Conservation (phyloP, 2,797 vertebrate genomes). For the Psittacula derbiana region DNA sequence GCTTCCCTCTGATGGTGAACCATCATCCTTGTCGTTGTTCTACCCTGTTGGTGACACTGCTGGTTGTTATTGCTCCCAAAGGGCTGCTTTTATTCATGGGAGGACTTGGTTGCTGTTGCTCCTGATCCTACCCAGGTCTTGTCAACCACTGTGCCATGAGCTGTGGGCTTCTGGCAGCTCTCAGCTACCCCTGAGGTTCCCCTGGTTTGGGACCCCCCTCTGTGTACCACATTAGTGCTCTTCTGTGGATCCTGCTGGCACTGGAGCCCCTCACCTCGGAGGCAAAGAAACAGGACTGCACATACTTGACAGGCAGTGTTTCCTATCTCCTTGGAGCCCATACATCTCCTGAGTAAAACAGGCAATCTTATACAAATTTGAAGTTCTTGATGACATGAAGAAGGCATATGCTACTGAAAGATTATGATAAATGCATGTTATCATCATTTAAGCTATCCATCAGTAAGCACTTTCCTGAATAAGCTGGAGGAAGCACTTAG, state of each 20-base stretch:
- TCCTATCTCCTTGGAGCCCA: not conserved
- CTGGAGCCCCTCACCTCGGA: not conserved
- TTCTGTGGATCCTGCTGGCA: not conserved
- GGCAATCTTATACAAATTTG: constrained; percentile 28
- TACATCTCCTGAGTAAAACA: not conserved
- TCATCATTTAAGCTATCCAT: constrained; percentile 31
- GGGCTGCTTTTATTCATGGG: rapidly evolving
- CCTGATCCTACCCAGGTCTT: not conserved
- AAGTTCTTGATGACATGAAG: not conserved
- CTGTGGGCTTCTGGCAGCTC: not conserved
- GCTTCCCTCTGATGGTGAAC: not conserved
- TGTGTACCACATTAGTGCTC: not conserved
- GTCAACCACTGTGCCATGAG: not conserved
- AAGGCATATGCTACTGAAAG: constrained; percentile 13
- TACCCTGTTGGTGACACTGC: not conserved
- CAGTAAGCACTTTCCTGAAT: not conserved
- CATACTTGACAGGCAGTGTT: not conserved
- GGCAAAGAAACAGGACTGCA: not conserved
- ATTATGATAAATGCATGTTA: constrained; percentile 65
- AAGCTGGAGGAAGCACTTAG: not conserved
- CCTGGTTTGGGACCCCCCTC: rapidly evolving
- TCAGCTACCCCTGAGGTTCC: rapidly evolving
- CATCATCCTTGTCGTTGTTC: not conserved
- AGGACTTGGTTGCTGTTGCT: not conserved
- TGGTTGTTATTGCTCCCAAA: not conserved